Evolutionary conservation across 2,113 vertebrate species (phyloP).

Genomic region (Caloenas nicobarica): DNA sequence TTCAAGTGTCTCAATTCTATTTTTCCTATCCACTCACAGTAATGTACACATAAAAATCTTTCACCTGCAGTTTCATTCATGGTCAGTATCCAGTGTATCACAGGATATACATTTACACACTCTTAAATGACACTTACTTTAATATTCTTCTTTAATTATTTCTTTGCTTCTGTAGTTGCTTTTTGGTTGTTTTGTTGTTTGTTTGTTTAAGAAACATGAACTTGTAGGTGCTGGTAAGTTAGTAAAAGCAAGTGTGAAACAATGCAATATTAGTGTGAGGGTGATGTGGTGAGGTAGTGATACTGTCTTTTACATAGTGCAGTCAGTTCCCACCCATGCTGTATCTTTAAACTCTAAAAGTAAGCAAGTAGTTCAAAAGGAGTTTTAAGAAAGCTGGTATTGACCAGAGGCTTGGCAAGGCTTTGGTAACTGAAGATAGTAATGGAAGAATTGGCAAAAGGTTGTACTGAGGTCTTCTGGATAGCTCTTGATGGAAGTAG

Average conservation of each 20-base stretch:
- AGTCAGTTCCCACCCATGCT: not conserved
- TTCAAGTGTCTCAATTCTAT: not conserved
- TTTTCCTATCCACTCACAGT: not conserved
- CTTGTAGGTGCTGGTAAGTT: not conserved
- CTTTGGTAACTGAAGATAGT: not conserved
- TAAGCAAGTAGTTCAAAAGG: not conserved
- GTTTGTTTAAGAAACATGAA: not conserved
- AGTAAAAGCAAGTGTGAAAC: not conserved
- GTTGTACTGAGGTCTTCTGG: not conserved
- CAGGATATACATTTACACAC: not conserved
- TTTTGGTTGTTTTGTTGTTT: too few relatives aligned
- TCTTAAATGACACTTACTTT: not conserved
- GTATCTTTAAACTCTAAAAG: not conserved
- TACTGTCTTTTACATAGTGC: not conserved
- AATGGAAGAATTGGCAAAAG: not conserved
- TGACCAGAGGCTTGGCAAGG: not conserved
- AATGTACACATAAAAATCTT: not conserved
- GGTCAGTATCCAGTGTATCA: not conserved
- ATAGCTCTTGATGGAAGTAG: not conserved
- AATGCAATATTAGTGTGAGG: not conserved
- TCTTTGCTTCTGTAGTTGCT: not conserved
- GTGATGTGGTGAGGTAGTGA: not conserved
- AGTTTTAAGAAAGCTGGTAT: not conserved
- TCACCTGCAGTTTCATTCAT: not conserved
- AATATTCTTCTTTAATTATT: not conserved